Evolutionary conservation across 2,888 invertebrate species (phyloP).

Genomic region (Cyclophora albipunctata): DNA sequence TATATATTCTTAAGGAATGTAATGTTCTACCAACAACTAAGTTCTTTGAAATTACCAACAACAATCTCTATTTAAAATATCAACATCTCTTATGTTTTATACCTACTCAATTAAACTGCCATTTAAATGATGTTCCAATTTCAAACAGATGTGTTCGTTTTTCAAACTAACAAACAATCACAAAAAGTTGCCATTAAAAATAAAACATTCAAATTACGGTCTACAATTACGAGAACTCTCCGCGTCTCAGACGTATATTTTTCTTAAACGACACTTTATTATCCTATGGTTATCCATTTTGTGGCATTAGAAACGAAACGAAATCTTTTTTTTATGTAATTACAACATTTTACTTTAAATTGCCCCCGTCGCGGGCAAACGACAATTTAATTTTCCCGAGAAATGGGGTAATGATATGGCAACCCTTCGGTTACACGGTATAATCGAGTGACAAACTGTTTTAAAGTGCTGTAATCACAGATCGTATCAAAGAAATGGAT

Average conservation of each 20-base stretch:
- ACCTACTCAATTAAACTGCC: no score
- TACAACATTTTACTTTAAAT: constrained; percentile 51
- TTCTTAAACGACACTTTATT: constrained; percentile 74
- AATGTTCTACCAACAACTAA: no score
- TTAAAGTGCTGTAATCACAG: constrained; percentile 52
- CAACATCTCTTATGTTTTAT: no score
- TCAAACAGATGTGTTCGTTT: no score
- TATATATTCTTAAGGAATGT: no score
- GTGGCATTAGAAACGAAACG: constrained; percentile 60
- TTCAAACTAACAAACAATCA: constrained; percentile 2
- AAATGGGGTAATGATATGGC: constrained; percentile 59
- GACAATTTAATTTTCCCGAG: constrained; percentile 62
- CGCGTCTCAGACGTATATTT: constrained; percentile 53
- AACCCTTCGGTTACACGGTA: constrained; percentile 54
- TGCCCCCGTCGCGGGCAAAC: constrained; percentile 56
- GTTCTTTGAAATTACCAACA: no score
- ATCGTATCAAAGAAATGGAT: constrained; percentile 23
- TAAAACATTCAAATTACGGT: constrained; percentile 31
- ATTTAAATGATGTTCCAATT: no score
- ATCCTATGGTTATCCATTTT: constrained; percentile 63
- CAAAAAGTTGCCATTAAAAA: constrained; percentile 17
- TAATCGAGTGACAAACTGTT: constrained; percentile 72
- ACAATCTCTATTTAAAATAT: no score
- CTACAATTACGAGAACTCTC: constrained; percentile 41
- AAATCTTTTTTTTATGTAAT: constrained; percentile 35